Evolutionary conservation across 1,140 invertebrate genomes (phyloP).

Genomic region (Sinonovacula constricta): DNA sequence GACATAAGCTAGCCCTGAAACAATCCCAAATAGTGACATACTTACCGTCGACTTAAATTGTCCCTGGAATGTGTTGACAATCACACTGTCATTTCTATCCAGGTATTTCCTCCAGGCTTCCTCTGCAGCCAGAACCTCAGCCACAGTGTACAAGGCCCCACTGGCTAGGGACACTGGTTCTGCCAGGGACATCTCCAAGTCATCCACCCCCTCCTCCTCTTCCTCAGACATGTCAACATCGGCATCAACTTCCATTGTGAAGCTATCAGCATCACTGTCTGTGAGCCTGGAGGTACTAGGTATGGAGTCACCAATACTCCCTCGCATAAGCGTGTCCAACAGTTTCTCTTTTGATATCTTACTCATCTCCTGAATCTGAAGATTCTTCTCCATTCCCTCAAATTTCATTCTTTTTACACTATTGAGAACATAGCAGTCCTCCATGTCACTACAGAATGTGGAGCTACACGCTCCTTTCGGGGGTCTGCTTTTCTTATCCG

Average conservation of each 20-base stretch:
- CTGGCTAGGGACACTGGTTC: conserved; percentile 1
- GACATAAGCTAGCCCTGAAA: no score
- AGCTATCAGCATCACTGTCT: conserved; percentile 59
- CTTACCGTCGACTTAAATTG: conserved; percentile 86
- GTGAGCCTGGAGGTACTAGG: not conserved
- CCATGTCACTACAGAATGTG: conserved; percentile 16
- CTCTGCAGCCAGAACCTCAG: conserved; percentile 77
- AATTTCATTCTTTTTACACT: conserved; percentile 67
- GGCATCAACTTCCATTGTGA: conserved; percentile 34
- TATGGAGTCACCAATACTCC: conserved; percentile 14
- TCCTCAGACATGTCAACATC: conserved; percentile 56
- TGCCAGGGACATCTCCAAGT: conserved; percentile 8
- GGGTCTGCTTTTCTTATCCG: conserved; percentile 58
- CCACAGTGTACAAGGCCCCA: conserved; percentile 20
- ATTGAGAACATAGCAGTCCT: conserved; percentile 57
- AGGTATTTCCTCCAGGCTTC: conserved; percentile 84
- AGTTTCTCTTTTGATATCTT: conserved; percentile 68
- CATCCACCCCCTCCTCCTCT: conserved; percentile 10
- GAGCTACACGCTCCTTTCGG: conserved; percentile 32
- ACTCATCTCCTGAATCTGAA: conserved; percentile 69
- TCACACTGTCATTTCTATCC: conserved; percentile 82
- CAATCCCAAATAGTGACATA: no score
- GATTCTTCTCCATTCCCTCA: conserved; percentile 73
- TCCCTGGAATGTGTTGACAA: conserved; percentile 86
- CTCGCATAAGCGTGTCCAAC: conserved; percentile 9